A percentile compares a stretch with the other conserved stretches of the same genome.
phyloP scores from a whole-genome alignment of 2,113 vertebrate genomes.

The Prunella fulvescens region DNA sequence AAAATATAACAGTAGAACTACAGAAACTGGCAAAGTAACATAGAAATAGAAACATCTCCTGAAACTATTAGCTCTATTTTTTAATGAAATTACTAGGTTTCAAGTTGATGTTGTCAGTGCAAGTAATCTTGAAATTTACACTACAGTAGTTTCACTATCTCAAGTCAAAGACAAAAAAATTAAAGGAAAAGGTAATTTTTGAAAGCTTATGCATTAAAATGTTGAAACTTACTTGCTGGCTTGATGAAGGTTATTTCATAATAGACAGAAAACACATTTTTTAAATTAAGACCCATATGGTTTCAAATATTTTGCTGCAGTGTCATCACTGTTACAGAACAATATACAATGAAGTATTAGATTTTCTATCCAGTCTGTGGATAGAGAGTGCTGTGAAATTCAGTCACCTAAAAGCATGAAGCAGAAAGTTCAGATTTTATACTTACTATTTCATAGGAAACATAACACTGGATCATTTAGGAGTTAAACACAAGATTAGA shows the following conservation, averaged over 20 bases:
- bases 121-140: conserved; percentile 33
- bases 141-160: background rate
- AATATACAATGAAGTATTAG: background rate
- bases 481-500: conserved; percentile 18
- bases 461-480: background rate
- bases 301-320: background rate
- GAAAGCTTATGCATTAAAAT: background rate
- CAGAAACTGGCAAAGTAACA: background rate
- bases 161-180: background rate
- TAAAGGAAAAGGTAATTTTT: background rate
- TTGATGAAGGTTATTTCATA: background rate
- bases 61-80: background rate
- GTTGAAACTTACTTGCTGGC: background rate
- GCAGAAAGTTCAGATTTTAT: background rate
- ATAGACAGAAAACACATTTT: background rate
- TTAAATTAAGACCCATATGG: background rate
- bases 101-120: conserved; percentile 9
- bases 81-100: background rate
- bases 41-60: background rate
- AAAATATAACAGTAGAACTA: background rate
- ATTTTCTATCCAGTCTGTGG: background rate
- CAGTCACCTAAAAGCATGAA: background rate
- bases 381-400: background rate
- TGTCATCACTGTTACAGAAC: background rate
- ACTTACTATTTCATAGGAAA: background rate